Base-by-base conservation (phyloP, 2,113 vertebrate genomes). In the Eira barbara region DNA sequence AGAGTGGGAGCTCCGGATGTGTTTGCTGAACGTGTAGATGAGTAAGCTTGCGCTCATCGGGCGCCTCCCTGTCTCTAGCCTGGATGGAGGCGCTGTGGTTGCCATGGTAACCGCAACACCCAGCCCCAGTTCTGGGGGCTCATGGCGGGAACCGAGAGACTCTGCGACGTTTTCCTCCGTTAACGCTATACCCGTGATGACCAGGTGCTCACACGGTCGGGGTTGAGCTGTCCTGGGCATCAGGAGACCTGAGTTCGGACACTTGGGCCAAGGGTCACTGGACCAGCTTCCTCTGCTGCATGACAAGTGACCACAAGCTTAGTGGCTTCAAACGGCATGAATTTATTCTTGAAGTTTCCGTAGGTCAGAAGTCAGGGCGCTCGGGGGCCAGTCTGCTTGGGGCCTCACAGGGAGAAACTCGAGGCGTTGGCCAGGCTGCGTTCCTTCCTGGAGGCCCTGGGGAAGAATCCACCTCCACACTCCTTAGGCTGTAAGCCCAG, bases 401-500 rank as follows among this genome's bases (percentile, higher is more conserved):
- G 31, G 9, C 23, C 49, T 71, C 31, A 3, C 3, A 0, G 6
- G 39, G 42, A 42, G 4, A 17, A 89, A 52, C 17, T 34, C 20
- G 1, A 42, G 10, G 34, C 11, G 4, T 12, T 3, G 18, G 27
- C 67, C 27, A 0, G 6, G 27, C 55, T 23, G 27, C 0, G 10
- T 25, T 52, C n/a, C 57, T 21, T 57, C 8, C 76, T 7, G 52
- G 76, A 31, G 49, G 76, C 13, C 34, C 65, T 29, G 4, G 65
- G 42, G 18, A 6, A 42, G 34, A 3, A 0, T 4, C 86, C 25
- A 0, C 42, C 0, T 73, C 55, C 55, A 2, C 0, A 4, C 11
- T 23, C 45, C 0, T 27, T 47, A 17, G 15, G 4, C 0, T 0
- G 0, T 1, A 4, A 2, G 36, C 71, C 47, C 0, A 3, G 2